Evolutionary conservation across 2,888 invertebrate genomes (phyloP), one percentile per base, ranked within the genome.

Genomic region (Ceramica pisi): DNA sequence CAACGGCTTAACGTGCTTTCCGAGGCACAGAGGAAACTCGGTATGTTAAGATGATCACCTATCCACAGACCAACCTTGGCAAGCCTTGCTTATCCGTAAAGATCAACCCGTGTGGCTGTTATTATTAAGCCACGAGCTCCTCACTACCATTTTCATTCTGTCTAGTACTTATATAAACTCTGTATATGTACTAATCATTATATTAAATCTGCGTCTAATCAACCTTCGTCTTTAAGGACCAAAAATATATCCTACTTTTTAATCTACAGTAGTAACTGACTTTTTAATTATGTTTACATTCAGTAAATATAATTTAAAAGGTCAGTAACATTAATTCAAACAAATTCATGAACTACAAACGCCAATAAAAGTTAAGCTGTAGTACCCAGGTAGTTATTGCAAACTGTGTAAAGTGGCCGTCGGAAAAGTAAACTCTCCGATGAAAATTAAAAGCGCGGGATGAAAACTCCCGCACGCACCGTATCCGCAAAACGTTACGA

Each of bases 371-470:
- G 4, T 23, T 14, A 21, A 31, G n/a, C 41, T 35, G 9, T 31
- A 21, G 10, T 59, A 19, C 3, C 8, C 5, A 61, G 10, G 2
- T 9, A 26, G 4, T 44, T 62, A 23, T 16, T 12, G 16, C 7
- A 35, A 16, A 19, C 10, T 16, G 31, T 61, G 31, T 55, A 5
- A 44, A 71, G 55, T 38, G 10, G 7, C 1, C 23, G 16, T 12
- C 70, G 35, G n/a, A 44, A 53, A 46, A 60, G 35, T 46, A 71
- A 31, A 50, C 19, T 21, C 12, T n/a, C 19, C n/a, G 26, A 12
- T 14, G 6, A 21, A 70, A 57, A 19, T 44, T 0, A 51, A 72
- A 57, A 64, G 50, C 50, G 72, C 21, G 64, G 50, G 50, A 64
- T 26, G 50, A 21, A 19, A 71, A 31, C 38, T n/a, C 26, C 10